Evolutionary conservation across 2,113 vertebrate species (phyloP).

Genomic region (Octodon degus): DNA sequence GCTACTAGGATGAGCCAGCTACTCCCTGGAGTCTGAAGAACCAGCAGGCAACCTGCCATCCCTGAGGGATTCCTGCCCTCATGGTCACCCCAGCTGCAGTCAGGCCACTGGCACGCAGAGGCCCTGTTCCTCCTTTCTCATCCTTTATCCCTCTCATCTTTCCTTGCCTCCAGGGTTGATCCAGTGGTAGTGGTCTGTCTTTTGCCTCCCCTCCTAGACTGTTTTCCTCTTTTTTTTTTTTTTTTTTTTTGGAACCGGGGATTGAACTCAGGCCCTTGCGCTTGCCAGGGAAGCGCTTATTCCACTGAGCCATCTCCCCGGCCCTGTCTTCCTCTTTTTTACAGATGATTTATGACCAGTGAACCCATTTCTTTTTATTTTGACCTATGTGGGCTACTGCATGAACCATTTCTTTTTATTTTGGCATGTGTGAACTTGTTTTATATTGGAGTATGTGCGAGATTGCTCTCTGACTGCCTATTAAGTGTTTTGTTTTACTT

Average conservation of each 20-base stretch:
- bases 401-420: constrained; percentile 3
- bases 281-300: too few species aligned
- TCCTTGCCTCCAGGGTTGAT: background rate
- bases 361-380: constrained; percentile 39
- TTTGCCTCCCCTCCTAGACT: background rate
- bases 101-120: accelerated
- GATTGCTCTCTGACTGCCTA: background rate
- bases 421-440: constrained; percentile 64
- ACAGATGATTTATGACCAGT: constrained; percentile 30
- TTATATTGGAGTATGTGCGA: constrained; percentile 27
- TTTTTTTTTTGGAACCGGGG: too few species aligned
- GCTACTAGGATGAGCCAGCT: constrained; percentile 85
- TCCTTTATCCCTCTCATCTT: background rate
- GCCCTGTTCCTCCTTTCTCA: background rate
- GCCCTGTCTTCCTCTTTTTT: background rate
- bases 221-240: background rate
- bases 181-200: background rate
- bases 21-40: background rate
- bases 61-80: background rate
- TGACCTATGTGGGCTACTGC: too few species aligned
- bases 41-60: background rate
- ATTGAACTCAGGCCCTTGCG: too few species aligned
- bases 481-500: background rate
- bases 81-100: background rate
- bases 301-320: too few species aligned